Percentiles rank a stretch among this genome's conserved stretches.
Conservation (phyloP, 2,888 invertebrate genomes). For the Amphipoea oculea region DNA sequence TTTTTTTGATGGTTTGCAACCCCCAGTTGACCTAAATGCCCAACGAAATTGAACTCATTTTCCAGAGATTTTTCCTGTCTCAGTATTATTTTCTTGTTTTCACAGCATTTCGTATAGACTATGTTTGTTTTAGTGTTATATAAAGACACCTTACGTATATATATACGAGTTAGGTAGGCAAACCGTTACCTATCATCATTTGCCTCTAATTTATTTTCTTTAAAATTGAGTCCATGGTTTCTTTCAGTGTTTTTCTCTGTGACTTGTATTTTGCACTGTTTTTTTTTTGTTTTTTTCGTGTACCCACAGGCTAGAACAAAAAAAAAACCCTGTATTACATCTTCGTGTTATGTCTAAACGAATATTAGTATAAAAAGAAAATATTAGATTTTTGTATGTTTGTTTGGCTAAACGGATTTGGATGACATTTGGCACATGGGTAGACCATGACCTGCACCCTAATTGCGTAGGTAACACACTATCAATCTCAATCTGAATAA, state of each 20-base stretch:
- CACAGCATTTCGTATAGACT: slow-evolving; percentile 34
- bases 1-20: slow-evolving; percentile 62
- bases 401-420: background rate
- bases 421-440: background rate
- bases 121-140: slow-evolving; percentile 33
- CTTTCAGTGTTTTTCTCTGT: background rate
- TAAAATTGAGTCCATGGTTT: background rate
- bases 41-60: slow-evolving; percentile 61
- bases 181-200: no score
- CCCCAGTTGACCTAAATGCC: slow-evolving; percentile 63
- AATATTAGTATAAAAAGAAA: background rate
- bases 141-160: background rate
- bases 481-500: no score
- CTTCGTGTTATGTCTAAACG: background rate
- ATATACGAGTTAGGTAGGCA: background rate
- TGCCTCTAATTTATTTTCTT: background rate
- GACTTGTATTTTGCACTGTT: background rate
- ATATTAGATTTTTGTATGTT: background rate
- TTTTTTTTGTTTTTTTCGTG: background rate
- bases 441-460: background rate
- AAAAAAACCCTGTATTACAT: background rate
- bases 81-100: slow-evolving; percentile 54
- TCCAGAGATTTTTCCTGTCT: slow-evolving; percentile 59
- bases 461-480: no score
- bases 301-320: background rate